Conservation (phyloP, 2,113 vertebrate genomes). For the Motacilla alba region DNA sequence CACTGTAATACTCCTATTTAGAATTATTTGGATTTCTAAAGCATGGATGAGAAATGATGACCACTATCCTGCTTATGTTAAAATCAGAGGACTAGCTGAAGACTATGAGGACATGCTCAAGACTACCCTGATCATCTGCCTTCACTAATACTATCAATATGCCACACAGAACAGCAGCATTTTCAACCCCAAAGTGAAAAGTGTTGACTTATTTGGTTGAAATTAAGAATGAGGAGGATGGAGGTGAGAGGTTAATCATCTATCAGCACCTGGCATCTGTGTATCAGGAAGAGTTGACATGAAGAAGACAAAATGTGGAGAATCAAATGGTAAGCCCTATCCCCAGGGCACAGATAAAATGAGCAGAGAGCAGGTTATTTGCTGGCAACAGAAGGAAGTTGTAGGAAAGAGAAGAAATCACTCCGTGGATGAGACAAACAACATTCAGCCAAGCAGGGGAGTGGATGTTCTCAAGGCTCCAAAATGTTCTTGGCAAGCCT, state of each 20-base stretch:
- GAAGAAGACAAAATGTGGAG: neutral
- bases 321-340: neutral
- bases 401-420: neutral
- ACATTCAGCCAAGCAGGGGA: neutral
- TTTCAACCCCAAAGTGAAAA: neutral
- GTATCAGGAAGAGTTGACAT: neutral
- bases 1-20: neutral
- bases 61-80: neutral
- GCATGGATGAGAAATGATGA: neutral
- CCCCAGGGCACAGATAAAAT: neutral
- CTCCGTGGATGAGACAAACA: neutral
- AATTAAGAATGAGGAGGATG: neutral
- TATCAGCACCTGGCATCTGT: neutral
- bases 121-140: neutral
- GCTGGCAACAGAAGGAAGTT: neutral
- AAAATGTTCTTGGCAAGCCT: conserved; percentile 28
- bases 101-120: neutral
- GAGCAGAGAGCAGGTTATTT: neutral
- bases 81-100: neutral
- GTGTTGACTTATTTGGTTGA: neutral
- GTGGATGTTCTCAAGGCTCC: conserved; percentile 8
- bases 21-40: neutral
- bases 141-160: neutral
- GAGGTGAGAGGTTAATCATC: neutral
- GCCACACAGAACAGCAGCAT: neutral